Base-by-base conservation (phyloP, 2,888 invertebrate species). In the Parasteatoda lunata region DNA sequence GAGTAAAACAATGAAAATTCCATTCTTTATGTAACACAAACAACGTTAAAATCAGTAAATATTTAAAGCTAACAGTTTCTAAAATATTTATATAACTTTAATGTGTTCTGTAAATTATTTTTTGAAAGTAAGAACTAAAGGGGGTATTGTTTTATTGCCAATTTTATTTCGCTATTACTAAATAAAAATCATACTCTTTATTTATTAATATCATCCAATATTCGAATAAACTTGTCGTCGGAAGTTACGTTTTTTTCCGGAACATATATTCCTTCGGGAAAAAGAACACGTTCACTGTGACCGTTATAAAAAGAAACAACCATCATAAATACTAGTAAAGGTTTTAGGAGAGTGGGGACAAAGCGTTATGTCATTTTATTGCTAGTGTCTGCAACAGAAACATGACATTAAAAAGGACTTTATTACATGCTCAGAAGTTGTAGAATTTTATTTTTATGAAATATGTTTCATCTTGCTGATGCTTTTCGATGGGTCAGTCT, bases 391-490 rank as follows among this genome's bases (percentile, higher is more conserved):
- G 66, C 15, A 66, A 54, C 59, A 52, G 54, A 76, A 5, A 30
- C 45, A 64, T 59, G 51, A 70, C 82, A 82, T 82, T 82, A 76
- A 82, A 82, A 82, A 52, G 54, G 70, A 75, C 82, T 82, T 82
- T 76, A 76, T 76, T 76, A 65, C 82, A 59, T 82, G 76, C 82
- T 76, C 64, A 82, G 76, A 59, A 70, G 70, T 82, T 76, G 82
- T 76, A 75, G 76, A 76, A 70, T 76, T 82, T 82, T 82, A 70
- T 82, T 82, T 82, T 75, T 69, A 48, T n/a, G 76, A 82, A 82
- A 82, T 82, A 82, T 82, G 82, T 82, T 76, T 70, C 64, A 69
- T 76, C 66, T 73, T 65, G 82, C 70, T 76, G 76, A 70, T 75
- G 69, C 49, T 51, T 9, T 70, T 49, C 48, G 76, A 82, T 82